Percentiles rank a stretch among this genome's conserved stretches.
These are phyloP conservation scores for Eilema caniola DNA, from an alignment of 2,888 invertebrate species.

Conservation along the genomic window DNA sequence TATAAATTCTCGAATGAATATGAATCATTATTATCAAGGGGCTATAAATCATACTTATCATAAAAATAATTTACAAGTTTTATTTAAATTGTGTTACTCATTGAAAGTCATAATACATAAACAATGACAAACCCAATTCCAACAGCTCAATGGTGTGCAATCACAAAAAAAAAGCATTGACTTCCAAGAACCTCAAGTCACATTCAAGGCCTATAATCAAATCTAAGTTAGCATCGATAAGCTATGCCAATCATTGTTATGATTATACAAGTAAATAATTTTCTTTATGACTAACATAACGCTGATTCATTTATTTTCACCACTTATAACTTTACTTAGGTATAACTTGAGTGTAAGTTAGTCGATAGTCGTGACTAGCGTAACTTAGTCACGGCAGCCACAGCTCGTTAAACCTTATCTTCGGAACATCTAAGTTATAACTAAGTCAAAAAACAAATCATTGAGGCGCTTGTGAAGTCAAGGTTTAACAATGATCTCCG, in stretches of 20 bases:
- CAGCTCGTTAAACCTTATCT: slow-evolving; percentile 72
- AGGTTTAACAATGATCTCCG: slow-evolving; percentile 36
- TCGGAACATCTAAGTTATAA: slow-evolving; percentile 58
- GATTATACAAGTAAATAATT: slow-evolving; percentile 40
- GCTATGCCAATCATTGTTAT: slow-evolving; percentile 28
- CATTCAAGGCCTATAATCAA: slow-evolving; percentile 25
- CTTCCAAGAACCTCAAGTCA: slow-evolving; percentile 34
- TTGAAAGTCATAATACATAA: neutral
- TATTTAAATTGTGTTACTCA: neutral
- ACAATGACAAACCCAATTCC: neutral
- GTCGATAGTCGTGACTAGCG: slow-evolving; percentile 69
- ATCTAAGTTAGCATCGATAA: slow-evolving; percentile 20
- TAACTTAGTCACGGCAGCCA: slow-evolving; percentile 76
- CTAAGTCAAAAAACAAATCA: slow-evolving; percentile 42
- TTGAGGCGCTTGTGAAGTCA: slow-evolving; percentile 20
- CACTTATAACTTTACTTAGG: slow-evolving; percentile 46
- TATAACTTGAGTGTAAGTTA: slow-evolving; percentile 26
- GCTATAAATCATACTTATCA: too few species aligned
- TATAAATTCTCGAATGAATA: too few species aligned
- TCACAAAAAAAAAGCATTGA: slow-evolving; percentile 19
- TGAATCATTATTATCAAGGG: too few species aligned
- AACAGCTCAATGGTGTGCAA: neutral
- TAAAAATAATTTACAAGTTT: too few species aligned
- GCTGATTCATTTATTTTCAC: slow-evolving; percentile 42
- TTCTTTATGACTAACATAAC: slow-evolving; percentile 30